A percentile compares a stretch with the other conserved stretches of the same genome.
Evolutionary conservation across 2,797 vertebrate species (phyloP).

Genomic region (Calcarius lapponicus): DNA sequence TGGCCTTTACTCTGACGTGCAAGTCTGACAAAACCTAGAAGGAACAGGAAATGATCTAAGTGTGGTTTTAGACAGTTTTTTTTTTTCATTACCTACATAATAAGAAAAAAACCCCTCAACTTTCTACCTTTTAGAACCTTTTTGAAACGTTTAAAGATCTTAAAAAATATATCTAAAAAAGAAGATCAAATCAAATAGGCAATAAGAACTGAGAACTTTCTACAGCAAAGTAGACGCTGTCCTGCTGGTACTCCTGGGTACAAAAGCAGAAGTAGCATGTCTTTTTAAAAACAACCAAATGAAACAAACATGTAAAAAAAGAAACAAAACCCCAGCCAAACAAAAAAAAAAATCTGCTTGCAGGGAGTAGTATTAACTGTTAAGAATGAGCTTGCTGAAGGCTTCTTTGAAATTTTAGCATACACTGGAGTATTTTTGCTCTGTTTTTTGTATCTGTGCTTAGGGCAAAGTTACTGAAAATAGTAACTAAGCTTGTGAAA

Average conservation of each 20-base stretch:
- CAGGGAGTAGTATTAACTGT: neutral
- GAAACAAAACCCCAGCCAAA: neutral
- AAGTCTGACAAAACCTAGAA: slow-evolving; percentile 66
- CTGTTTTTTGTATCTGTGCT: neutral
- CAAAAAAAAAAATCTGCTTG: neutral
- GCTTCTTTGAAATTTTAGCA: neutral
- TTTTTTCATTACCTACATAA: slow-evolving; percentile 52
- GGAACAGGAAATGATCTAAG: slow-evolving; percentile 67
- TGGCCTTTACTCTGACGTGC: slow-evolving; percentile 57
- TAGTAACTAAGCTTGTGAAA: neutral
- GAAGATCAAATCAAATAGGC: neutral
- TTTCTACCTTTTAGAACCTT: slow-evolving; percentile 22
- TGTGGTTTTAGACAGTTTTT: slow-evolving; percentile 51
- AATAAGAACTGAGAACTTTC: neutral
- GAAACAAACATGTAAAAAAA: neutral
- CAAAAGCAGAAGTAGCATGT: slow-evolving; percentile 47
- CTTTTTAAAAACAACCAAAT: neutral
- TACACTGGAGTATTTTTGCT: neutral
- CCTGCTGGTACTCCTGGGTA: neutral
- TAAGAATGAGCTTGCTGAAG: neutral
- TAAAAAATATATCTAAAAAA: neutral
- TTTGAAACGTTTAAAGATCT: neutral
- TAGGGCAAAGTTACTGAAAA: neutral
- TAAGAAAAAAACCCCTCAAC: neutral
- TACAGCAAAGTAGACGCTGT: neutral